Base-by-base conservation (phyloP, 2,113 vertebrate genomes). In the Hypomesus transpacificus region DNA sequence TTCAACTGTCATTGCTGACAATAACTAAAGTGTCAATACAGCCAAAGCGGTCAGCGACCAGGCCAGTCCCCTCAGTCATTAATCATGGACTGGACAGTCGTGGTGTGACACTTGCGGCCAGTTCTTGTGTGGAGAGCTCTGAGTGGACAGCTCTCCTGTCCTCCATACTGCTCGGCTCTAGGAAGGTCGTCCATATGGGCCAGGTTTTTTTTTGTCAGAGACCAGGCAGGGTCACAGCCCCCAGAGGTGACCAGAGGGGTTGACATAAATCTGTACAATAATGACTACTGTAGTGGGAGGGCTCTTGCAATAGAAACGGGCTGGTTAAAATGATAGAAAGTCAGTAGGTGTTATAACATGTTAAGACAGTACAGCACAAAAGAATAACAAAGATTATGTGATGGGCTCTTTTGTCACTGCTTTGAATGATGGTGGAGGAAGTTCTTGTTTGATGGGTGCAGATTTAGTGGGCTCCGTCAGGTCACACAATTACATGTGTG, bases 41-140 rank as follows among this genome's bases (percentile, higher is more conserved):
- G 84, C 87, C 78, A 74, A 67, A 70, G 76, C 81, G 72, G 78
- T 65, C 64, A 52, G 68, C 75, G 85, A 88, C 84, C 81, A 26
- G 75, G 77, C 74, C 88, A 88, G 88, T 94, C 92, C 94, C 93
- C 85, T 85, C 87, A 93, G 93, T 93, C 93, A 95, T 98, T 94
- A 96, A 97, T 98, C 96, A 97, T 94, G 72, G 84, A 76, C 81
- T 85, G 89, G 80, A 87, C 89, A 86, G 87, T 86, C 68, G 84
- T 34, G 26, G 14, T 18, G 28, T 26, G 24, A 34, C 61, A 63
- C 31, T 18, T 56, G 53, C 9, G 39, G 39, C 39, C 9, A 56
- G 14, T 56, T 81, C 72, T 91, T 62, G 3, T 53, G 52, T 26
- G 24, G 24, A 26, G 24, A 53, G 13, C 17, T 81, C 71, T 91